phyloP scores from a whole-genome alignment of 2,888 invertebrate species.

The Hylaea fasciaria region DNA sequence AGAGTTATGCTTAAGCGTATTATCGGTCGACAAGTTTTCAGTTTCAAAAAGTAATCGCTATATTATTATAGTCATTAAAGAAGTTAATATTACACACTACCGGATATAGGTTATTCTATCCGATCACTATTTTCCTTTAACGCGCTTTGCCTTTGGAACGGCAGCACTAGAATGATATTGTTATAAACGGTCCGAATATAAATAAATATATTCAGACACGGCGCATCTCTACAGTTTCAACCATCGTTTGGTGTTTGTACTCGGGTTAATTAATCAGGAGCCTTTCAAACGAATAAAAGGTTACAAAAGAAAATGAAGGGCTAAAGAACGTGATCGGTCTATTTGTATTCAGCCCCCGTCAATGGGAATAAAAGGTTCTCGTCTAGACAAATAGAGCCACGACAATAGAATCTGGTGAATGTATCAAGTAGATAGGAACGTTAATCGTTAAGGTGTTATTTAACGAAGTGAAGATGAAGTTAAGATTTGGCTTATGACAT shows the following conservation, averaged over 20 bases:
- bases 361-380: constrained; percentile 26
- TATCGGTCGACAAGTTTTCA: too few relatives aligned
- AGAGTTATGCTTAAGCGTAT: too few relatives aligned
- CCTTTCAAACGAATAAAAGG: constrained; percentile 41
- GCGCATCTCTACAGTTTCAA: constrained; percentile 29
- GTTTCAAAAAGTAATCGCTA: too few relatives aligned
- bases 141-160: too few relatives aligned
- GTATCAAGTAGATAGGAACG: not conserved
- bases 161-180: too few relatives aligned
- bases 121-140: too few relatives aligned
- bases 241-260: constrained; percentile 17
- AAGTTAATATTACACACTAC: too few relatives aligned
- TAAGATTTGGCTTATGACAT: too few relatives aligned
- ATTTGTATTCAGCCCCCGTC: constrained; percentile 41
- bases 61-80: too few relatives aligned
- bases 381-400: constrained; percentile 25
- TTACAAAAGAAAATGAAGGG: constrained; percentile 35
- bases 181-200: not conserved
- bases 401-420: constrained; percentile 9
- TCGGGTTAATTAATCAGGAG: constrained; percentile 40
- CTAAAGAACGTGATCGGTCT: constrained; percentile 35
- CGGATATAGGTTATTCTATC: too few relatives aligned
- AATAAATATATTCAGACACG: not conserved
- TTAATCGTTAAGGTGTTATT: too few relatives aligned
- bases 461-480: too few relatives aligned